Evolutionary conservation across 2,888 invertebrate genomes (phyloP).

Genomic region (Stenodera caucasica): DNA sequence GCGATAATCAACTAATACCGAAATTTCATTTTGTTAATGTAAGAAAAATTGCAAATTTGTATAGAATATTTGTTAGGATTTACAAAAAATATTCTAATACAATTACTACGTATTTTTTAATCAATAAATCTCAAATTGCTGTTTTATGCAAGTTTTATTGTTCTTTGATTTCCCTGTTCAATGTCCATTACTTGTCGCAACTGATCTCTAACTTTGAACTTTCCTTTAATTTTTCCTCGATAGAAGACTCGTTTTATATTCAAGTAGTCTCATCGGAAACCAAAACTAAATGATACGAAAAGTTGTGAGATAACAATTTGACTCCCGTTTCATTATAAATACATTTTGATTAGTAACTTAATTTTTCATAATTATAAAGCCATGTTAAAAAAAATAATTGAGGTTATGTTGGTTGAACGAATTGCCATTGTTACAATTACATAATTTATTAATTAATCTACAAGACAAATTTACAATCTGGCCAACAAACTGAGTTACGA

Average conservation of each 20-base stretch:
- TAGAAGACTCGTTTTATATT: too few species aligned
- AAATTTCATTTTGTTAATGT: conserved; percentile 34
- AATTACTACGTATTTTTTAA: conserved; percentile 10
- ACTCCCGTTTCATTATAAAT: too few species aligned
- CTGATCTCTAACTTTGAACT: too few species aligned
- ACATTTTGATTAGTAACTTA: too few species aligned
- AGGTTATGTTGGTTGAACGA: neutral
- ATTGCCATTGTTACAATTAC: neutral
- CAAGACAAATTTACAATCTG: neutral
- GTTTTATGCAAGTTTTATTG: neutral
- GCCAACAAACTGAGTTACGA: neutral
- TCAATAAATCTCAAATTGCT: conserved; percentile 18
- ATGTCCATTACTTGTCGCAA: too few species aligned
- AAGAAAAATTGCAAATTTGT: conserved; percentile 44
- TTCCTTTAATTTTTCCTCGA: too few species aligned
- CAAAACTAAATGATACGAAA: neutral
- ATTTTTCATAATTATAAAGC: too few species aligned
- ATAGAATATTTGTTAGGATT: conserved; percentile 54
- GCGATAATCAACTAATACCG: conserved; percentile 31
- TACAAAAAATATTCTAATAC: conserved; percentile 48
- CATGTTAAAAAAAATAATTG: too few species aligned
- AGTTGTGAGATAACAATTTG: too few species aligned
- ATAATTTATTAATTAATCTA: conserved; percentile 2
- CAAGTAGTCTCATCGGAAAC: too few species aligned
- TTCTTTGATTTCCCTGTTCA: too few species aligned